Evolutionary conservation across 23 tunicate species (phyloP).

Genomic region (Ciona savignyi): DNA sequence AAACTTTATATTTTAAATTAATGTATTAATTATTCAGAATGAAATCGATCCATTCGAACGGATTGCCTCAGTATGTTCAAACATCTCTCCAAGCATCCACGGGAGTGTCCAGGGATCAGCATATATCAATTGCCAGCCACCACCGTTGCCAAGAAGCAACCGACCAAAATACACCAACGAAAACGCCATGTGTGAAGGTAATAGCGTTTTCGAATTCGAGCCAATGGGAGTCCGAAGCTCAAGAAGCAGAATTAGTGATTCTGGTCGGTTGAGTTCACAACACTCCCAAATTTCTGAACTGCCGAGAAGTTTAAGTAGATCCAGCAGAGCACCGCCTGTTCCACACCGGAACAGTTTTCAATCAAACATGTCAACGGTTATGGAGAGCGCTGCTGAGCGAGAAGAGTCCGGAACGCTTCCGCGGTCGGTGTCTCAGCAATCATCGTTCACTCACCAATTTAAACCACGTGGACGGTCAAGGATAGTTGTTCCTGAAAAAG

Average conservation of each 20-base stretch:
- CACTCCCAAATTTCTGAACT: not conserved
- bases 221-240: not conserved
- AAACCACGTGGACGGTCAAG: too few relatives aligned
- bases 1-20: too few relatives aligned
- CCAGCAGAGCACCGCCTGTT: not conserved
- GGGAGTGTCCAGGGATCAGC: not conserved
- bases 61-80: slow-evolving; percentile 8
- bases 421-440: too few relatives aligned
- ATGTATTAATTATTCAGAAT: too few relatives aligned
- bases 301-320: not conserved
- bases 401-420: too few relatives aligned
- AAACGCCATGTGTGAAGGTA: not conserved
- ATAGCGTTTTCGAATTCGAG: not conserved
- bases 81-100: not conserved
- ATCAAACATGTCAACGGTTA: not conserved
- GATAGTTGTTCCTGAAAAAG: too few relatives aligned
- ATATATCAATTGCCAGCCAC: slow-evolving; percentile 15
- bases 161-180: not conserved
- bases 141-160: slow-evolving; percentile 5
- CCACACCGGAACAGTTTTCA: not conserved
- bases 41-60: slow-evolving; percentile 44
- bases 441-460: too few relatives aligned
- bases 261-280: too few relatives aligned
- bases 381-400: too few relatives aligned
- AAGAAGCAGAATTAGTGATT: not conserved